phyloP scores from a whole-genome alignment of 2,113 vertebrate species.

The Sceloporus undulatus region DNA sequence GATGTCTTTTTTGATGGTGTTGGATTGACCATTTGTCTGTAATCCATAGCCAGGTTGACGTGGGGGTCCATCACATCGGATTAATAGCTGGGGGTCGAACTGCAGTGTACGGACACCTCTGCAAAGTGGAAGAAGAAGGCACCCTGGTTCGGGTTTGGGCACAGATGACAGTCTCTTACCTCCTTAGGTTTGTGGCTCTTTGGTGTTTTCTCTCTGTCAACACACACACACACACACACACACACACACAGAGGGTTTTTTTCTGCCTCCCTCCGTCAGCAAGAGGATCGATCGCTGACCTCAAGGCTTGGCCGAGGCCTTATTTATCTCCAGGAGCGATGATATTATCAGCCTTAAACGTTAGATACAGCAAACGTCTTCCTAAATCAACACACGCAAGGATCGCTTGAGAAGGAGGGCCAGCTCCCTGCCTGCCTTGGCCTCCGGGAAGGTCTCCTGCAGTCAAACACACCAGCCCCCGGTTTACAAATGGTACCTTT shows the following conservation, averaged over 20 bases:
- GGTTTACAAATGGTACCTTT: too few relatives aligned
- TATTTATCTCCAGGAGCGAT: conserved; percentile 86
- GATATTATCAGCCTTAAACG: conserved; percentile 90
- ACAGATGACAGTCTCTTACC: too few relatives aligned
- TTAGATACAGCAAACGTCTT: conserved; percentile 90
- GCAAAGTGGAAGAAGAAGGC: background rate
- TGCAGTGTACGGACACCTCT: background rate
- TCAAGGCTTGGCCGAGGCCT: conserved; percentile 84
- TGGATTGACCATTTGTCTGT: too few relatives aligned
- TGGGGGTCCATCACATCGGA: too few relatives aligned
- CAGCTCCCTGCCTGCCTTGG: conserved; percentile 65
- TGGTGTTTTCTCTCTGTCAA: background rate
- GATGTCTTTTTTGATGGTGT: too few relatives aligned
- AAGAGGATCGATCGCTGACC: conserved; percentile 86
- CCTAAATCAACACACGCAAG: conserved; percentile 91
- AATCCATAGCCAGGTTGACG: too few relatives aligned
- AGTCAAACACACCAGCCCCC: background rate
- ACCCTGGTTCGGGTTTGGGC: background rate
- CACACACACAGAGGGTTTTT: conserved; percentile 33
- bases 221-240: conserved; percentile 13
- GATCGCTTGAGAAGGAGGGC: conserved; percentile 81
- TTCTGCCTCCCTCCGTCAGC: conserved; percentile 72
- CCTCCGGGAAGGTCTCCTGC: conserved; percentile 63
- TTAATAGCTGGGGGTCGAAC: too few relatives aligned
- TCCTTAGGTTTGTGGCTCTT: background rate